Conservation (phyloP, 2,113 vertebrate species). For the Entelurus aequoreus region DNA sequence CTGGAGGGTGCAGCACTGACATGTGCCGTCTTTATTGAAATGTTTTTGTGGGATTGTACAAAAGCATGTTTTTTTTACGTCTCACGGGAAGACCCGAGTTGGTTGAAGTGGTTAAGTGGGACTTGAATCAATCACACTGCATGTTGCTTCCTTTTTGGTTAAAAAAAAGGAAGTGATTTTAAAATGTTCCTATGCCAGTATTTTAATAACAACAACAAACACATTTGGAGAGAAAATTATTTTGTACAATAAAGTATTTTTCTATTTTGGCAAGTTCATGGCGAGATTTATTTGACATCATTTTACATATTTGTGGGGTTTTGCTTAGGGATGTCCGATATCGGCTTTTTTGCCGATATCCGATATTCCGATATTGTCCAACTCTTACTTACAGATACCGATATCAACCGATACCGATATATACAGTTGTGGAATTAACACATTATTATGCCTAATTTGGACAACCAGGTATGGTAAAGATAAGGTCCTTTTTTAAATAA, state of each 20-base stretch:
- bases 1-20: slow-evolving; percentile 40
- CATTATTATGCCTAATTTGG: too few relatives aligned
- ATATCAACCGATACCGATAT: too few relatives aligned
- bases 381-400: too few relatives aligned
- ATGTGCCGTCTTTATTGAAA: slow-evolving; percentile 44
- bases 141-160: slow-evolving; percentile 11
- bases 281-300: neutral
- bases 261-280: neutral
- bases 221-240: slow-evolving; percentile 6
- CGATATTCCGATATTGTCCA: too few relatives aligned
- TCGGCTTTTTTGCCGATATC: too few relatives aligned
- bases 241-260: slow-evolving; percentile 30
- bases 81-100: slow-evolving; percentile 1
- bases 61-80: slow-evolving; percentile 10
- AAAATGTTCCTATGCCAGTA: slow-evolving; percentile 21
- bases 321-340: too few relatives aligned
- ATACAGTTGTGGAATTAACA: too few relatives aligned
- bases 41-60: slow-evolving; percentile 6
- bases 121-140: slow-evolving; percentile 9
- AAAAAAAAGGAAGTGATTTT: slow-evolving; percentile 8
- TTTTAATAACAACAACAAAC: slow-evolving; percentile 5
- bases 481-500: too few relatives aligned
- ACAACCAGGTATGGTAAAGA: too few relatives aligned
- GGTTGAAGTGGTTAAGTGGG: neutral
- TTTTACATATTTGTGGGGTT: too few relatives aligned